phyloP scores from a whole-genome alignment of 2,113 vertebrate species.

The Peromyscus polionotus region DNA sequence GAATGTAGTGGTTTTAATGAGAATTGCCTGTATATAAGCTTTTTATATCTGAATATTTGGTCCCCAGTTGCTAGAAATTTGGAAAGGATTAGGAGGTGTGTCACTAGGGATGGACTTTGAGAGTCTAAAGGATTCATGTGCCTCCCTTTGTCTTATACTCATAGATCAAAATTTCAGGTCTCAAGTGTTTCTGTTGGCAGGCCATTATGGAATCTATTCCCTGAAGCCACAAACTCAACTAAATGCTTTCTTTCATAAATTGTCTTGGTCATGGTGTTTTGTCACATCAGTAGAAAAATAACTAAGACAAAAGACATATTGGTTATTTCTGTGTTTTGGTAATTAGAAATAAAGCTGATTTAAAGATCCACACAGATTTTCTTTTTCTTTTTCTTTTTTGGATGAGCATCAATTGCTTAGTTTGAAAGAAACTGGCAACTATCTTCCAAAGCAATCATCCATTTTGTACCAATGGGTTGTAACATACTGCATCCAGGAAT shows the following conservation, averaged over 20 bases:
- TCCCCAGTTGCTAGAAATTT: neutral
- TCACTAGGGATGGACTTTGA: neutral
- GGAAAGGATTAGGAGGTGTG: neutral
- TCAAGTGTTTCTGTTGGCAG: neutral
- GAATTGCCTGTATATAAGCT: neutral
- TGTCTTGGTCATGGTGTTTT: neutral
- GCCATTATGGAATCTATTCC: neutral
- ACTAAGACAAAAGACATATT: neutral
- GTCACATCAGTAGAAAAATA: neutral
- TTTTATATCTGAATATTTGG: neutral
- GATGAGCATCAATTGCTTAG: neutral
- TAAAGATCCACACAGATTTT: neutral
- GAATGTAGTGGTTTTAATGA: neutral
- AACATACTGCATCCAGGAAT: neutral
- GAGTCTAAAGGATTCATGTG: neutral
- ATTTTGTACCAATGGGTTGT: neutral
- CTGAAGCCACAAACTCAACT: neutral
- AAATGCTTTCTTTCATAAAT: neutral
- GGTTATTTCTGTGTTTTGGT: neutral
- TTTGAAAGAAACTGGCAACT: neutral
- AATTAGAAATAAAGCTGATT: neutral
- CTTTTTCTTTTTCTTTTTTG: neutral
- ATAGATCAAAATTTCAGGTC: neutral
- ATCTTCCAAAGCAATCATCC: neutral
- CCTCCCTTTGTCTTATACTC: neutral